Evolutionary conservation across 1,140 invertebrate genomes (phyloP), one percentile per base, ranked within the genome.

Genomic region (Belonocnema kinseyi): DNA sequence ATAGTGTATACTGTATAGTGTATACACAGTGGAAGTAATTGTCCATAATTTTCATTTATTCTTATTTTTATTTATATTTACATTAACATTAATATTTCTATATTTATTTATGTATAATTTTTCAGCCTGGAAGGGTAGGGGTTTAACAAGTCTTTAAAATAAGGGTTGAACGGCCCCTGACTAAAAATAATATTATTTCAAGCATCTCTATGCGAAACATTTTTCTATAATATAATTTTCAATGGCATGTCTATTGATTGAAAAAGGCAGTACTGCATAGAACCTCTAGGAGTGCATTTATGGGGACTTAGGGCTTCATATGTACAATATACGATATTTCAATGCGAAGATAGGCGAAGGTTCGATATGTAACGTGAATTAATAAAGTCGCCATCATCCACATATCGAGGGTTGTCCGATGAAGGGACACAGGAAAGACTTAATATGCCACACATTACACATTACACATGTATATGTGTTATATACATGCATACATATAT

Each of bases 341-440:
- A 66, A 33, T 40, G 61, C 40, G 26, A 66, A 66, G 61, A 66
- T 66, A 66, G 61, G 14, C 16, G 16, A 66, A 66, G 61, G 26
- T 26, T 78, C 76, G 75, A 80, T 83, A 75, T 73, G 74, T 50
- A 75, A 72, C 71, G 82, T 85, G 84, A 84, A 88, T 87, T 86
- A 85, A 83, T 83, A 83, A 86, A 87, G 84, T 85, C 84, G 82
- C 79, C 83, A 85, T 84, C 78, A 80, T 78, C 46, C 58, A 73
- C 77, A 19, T 66, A 75, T 78, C 21, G 77, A 56, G 76, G 79
- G 76, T 83, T 76, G 80, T 74, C 70, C 77, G 74, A 79, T 74
- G 73, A 78, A 79, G 75, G 66, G 72, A 51, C 40, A 76, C 13
- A 19, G 5, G 46, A 70, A n/a, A 75, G 80, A 75, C 77, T 77